phyloP scores from a whole-genome alignment of 1,140 invertebrate species.

The Saccostrea echinata region DNA sequence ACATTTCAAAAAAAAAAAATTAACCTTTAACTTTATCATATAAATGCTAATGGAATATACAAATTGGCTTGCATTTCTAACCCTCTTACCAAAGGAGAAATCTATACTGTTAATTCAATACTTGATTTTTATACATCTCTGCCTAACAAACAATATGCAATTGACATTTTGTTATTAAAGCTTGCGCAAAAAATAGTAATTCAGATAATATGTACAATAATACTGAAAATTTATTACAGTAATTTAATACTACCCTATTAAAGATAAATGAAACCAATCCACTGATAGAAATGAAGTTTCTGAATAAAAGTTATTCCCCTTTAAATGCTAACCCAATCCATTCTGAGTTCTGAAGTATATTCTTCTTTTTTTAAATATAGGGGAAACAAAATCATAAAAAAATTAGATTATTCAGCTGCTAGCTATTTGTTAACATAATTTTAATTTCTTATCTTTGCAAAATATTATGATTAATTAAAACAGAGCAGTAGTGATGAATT shows the following conservation, averaged over 20 bases:
- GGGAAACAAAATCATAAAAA: too few species aligned
- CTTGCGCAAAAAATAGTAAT: background rate
- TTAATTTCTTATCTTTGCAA: background rate
- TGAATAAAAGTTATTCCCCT: slow-evolving; percentile 2
- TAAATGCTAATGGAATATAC: too few species aligned
- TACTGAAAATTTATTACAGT: background rate
- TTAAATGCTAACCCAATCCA: background rate
- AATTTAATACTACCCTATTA: background rate
- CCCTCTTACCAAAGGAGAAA: too few species aligned
- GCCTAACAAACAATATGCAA: background rate
- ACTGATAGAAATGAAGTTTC: background rate
- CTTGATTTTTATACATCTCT: too few species aligned
- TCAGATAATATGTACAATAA: background rate
- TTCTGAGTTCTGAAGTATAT: background rate
- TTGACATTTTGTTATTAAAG: background rate
- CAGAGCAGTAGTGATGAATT: background rate
- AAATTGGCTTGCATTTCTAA: too few species aligned
- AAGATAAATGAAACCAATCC: background rate
- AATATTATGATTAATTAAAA: background rate
- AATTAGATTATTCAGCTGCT: background rate
- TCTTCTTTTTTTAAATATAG: background rate
- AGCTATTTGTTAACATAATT: background rate
- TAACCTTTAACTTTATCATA: too few species aligned
- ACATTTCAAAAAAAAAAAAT: too few species aligned
- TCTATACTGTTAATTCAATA: too few species aligned